phyloP scores from a whole-genome alignment of 23 tunicate species.

The Phallusia fumigata region DNA sequence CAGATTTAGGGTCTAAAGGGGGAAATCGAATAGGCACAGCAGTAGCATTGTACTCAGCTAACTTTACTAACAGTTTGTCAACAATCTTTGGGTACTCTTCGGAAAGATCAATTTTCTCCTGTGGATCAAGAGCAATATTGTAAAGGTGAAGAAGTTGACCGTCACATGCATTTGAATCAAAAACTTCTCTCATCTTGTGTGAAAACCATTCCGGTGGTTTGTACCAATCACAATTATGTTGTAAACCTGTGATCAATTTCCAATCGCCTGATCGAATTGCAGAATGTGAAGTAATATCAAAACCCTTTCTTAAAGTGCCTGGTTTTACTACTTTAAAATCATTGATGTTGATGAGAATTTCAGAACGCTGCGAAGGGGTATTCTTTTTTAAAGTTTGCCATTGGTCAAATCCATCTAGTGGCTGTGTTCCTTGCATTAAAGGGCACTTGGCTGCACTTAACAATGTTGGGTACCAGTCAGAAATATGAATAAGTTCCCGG shows the following conservation, averaged over 20 bases:
- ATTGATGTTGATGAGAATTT: background rate
- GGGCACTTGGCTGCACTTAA: background rate
- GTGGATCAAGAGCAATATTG: background rate
- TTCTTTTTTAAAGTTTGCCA: background rate
- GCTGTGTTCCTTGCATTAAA: background rate
- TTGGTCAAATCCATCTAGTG: background rate
- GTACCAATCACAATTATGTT: background rate
- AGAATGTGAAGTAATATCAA: background rate
- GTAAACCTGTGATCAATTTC: background rate
- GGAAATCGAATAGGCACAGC: constrained; percentile 12
- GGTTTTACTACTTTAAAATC: background rate
- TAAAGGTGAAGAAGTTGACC: background rate
- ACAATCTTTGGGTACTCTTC: background rate
- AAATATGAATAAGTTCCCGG: too few species aligned
- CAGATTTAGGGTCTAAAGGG: too few species aligned
- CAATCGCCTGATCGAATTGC: background rate
- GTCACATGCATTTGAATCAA: background rate
- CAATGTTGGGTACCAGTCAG: background rate
- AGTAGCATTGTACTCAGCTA: background rate
- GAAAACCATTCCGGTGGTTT: background rate
- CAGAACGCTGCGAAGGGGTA: background rate
- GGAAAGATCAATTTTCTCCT: background rate
- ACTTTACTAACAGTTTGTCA: background rate
- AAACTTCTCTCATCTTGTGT: too few species aligned
- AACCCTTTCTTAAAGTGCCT: background rate